Evolutionary conservation across 2,888 invertebrate species (phyloP).

Genomic region (Netelia fuscicornis): DNA sequence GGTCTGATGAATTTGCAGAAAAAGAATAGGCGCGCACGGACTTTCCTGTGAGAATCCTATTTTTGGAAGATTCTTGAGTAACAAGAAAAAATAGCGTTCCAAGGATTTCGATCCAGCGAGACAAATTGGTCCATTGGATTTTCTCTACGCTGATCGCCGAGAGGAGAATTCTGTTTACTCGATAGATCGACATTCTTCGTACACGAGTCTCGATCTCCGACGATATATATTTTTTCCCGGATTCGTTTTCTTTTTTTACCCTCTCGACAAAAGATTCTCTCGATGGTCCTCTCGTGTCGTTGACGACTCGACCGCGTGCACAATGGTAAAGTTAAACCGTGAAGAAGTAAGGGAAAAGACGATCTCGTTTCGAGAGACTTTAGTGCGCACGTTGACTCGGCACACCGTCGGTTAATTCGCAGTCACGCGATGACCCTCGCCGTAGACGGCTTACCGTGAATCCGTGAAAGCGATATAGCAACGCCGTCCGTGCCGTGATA

Average conservation of each 20-base stretch:
- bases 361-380: slow-evolving; percentile 53
- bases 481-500: background rate
- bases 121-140: no score
- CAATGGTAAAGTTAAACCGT: slow-evolving; percentile 45
- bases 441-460: slow-evolving; percentile 40
- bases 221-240: slow-evolving; percentile 11
- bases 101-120: no score
- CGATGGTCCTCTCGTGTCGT: slow-evolving; percentile 38
- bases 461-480: slow-evolving; percentile 18
- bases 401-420: slow-evolving; percentile 12
- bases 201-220: background rate
- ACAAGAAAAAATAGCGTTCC: no score
- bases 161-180: background rate
- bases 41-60: no score
- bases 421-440: slow-evolving; percentile 61
- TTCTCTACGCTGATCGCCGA: no score
- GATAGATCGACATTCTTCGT: background rate
- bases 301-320: slow-evolving; percentile 24
- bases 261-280: slow-evolving; percentile 51
- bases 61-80: no score
- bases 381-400: slow-evolving; percentile 35
- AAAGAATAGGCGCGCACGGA: background rate
- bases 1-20: slow-evolving; percentile 4
- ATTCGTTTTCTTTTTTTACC: background rate
- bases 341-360: slow-evolving; percentile 48